phyloP scores from a whole-genome alignment of 2,113 vertebrate genomes.

The Carollia perspicillata region DNA sequence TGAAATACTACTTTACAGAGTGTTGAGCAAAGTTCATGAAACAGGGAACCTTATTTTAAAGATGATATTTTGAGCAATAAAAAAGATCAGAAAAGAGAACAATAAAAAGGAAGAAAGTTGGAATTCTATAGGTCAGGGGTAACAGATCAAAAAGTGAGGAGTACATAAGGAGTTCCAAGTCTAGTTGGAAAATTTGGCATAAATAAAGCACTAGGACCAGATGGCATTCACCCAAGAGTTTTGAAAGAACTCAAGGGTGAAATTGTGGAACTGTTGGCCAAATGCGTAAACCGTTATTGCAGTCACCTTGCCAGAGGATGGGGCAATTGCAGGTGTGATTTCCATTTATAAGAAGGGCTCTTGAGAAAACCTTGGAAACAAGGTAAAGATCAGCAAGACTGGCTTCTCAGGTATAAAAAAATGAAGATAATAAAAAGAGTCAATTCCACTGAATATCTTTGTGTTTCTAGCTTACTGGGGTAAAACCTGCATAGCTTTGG shows the following conservation, averaged over 20 bases:
- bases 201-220: conserved; percentile 39
- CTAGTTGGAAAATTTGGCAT: conserved; percentile 41
- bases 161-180: not conserved
- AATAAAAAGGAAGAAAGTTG: not conserved
- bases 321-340: not conserved
- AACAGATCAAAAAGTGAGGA: not conserved
- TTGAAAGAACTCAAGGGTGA: conserved; percentile 36
- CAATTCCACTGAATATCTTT: not conserved
- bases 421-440: not conserved
- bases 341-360: not conserved
- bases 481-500: not conserved
- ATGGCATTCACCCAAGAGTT: conserved; percentile 33
- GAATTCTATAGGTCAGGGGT: not conserved
- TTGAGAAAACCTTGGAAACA: not conserved
- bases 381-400: not conserved
- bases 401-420: not conserved
- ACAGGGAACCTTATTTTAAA: not conserved
- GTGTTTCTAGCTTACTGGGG: not conserved
- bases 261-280: conserved; percentile 1
- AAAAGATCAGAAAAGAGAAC: not conserved
- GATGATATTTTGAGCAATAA: not conserved
- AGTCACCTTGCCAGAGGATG: not conserved
- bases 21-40: not conserved
- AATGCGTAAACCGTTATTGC: conserved; percentile 15
- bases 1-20: not conserved